These are phyloP conservation scores for Gymnoscopelus microlampas DNA, from an alignment of 2,797 vertebrate species.

Conservation along the genomic window DNA sequence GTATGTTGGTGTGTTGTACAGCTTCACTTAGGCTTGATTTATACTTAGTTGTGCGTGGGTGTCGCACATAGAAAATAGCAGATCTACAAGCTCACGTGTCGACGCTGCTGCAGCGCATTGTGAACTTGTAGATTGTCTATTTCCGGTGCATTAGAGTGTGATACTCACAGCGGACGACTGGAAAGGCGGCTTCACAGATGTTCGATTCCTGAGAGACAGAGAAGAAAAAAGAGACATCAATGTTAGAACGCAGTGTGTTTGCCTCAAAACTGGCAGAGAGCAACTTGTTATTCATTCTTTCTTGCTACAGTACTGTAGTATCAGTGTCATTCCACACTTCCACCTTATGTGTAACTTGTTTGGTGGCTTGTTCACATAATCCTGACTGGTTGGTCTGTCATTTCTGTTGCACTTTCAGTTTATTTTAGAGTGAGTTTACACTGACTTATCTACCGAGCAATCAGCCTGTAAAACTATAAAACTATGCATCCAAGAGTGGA, in stretches of 20 bases:
- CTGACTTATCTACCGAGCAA: background rate
- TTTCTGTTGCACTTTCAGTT: background rate
- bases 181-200: constrained; percentile 74
- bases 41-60: too few species aligned
- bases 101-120: too few species aligned
- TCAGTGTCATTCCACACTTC: background rate
- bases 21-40: too few species aligned
- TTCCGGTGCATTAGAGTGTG: too few species aligned
- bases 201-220: constrained; percentile 68
- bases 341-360: background rate
- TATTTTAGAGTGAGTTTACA: background rate
- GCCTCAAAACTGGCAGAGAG: constrained; percentile 5
- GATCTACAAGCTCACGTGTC: too few species aligned
- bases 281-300: constrained; percentile 18
- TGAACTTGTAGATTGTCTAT: too few species aligned
- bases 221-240: background rate
- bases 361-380: background rate
- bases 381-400: constrained; percentile 9
- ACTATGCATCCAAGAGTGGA: too few species aligned
- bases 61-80: too few species aligned
- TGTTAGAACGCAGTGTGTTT: constrained; percentile 2
- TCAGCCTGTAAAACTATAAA: background rate
- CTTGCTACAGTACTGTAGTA: background rate
- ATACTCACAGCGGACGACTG: constrained; percentile 81
- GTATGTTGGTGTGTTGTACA: too few species aligned